Percentiles rank a stretch among this genome's conserved stretches.
phyloP scores from a whole-genome alignment of 2,113 vertebrate species.

The Malaclemys terrapin region DNA sequence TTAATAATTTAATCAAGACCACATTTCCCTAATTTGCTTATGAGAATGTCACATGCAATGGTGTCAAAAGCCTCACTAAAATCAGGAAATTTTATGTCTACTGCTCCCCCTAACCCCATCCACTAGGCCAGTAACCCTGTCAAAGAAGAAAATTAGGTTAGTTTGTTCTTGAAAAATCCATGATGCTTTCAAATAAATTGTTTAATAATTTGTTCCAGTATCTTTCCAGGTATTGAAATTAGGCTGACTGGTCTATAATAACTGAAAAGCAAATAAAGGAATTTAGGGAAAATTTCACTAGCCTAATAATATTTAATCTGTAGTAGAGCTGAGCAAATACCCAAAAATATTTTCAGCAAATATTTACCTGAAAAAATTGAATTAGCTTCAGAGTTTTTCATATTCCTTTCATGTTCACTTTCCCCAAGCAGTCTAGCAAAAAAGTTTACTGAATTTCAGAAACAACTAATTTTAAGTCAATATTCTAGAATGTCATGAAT shows the following conservation, averaged over 20 bases:
- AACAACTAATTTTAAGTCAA: neutral
- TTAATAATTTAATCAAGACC: neutral
- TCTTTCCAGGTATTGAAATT: neutral
- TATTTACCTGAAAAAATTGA: accelerated
- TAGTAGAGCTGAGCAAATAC: neutral
- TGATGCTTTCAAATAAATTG: neutral
- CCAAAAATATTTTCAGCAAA: neutral
- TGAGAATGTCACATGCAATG: neutral
- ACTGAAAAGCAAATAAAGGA: neutral
- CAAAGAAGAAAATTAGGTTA: neutral
- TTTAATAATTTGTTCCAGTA: neutral
- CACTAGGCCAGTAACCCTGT: neutral
- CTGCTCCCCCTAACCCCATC: neutral
- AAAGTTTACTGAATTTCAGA: neutral
- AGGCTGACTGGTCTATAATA: neutral
- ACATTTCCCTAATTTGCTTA: neutral
- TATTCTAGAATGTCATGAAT: neutral
- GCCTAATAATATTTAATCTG: neutral
- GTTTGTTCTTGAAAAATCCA: neutral
- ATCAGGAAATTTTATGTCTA: neutral
- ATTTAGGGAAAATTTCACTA: neutral
- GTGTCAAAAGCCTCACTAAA: neutral
- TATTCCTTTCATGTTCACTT: neutral
- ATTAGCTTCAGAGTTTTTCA: neutral
- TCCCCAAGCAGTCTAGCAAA: neutral